Conservation (phyloP, 2,888 invertebrate species). For the Hemaris fuciformis region DNA sequence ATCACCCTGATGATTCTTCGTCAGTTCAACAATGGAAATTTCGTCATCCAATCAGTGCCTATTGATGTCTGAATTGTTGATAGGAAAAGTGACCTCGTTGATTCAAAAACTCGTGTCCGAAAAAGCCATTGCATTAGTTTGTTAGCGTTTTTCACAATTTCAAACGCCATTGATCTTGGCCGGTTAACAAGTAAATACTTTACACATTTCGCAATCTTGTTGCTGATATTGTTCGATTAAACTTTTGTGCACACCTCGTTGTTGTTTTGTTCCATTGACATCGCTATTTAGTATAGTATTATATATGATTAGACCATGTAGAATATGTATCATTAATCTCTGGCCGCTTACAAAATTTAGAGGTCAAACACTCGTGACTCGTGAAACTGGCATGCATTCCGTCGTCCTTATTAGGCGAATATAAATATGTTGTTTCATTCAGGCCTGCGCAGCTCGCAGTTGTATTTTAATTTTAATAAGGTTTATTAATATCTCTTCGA, state of each 20-base stretch:
- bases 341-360: not conserved
- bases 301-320: not conserved
- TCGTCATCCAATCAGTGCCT: slow-evolving; percentile 36
- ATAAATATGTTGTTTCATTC: not conserved
- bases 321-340: not conserved
- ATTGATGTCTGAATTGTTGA: slow-evolving; percentile 23
- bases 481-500: too few relatives aligned
- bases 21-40: slow-evolving; percentile 10
- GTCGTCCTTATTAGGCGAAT: not conserved
- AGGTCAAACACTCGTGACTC: not conserved
- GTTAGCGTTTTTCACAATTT: not conserved
- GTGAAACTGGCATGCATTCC: not conserved
- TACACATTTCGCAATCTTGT: not conserved
- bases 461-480: not conserved
- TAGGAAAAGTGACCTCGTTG: slow-evolving; percentile 19
- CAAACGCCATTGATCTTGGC: not conserved
- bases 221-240: not conserved
- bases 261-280: not conserved
- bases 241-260: not conserved
- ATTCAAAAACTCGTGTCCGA: slow-evolving; percentile 8
- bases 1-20: not conserved
- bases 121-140: slow-evolving; percentile 11
- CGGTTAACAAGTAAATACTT: not conserved
- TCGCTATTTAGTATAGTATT: not conserved
- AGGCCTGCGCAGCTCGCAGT: not conserved